phyloP scores from a whole-genome alignment of 2,888 invertebrate genomes.

The Caradrina kadenii region DNA sequence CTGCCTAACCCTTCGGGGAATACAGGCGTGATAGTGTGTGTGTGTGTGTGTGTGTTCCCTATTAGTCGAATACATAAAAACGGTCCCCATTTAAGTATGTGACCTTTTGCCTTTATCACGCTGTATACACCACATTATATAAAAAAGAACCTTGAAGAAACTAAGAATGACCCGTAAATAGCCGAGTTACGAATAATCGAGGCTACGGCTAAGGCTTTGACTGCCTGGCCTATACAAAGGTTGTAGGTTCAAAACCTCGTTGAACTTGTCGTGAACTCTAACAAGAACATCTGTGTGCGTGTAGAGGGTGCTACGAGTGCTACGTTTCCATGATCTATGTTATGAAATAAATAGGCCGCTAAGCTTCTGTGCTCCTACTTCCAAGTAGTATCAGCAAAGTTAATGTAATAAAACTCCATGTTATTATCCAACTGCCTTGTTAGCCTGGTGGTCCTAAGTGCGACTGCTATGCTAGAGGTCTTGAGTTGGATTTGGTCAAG shows the following conservation, averaged over 20 bases:
- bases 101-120: conserved; percentile 18
- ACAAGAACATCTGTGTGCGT: conserved; percentile 23
- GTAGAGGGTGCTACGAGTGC: conserved; percentile 35
- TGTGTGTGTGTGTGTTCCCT: not conserved
- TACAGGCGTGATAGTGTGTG: too few species aligned
- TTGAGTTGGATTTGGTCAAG: too few species aligned
- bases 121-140: conserved; percentile 21
- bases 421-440: too few species aligned
- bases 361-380: too few species aligned
- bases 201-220: conserved; percentile 47
- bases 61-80: conserved; percentile 3
- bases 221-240: conserved; percentile 42
- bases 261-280: conserved; percentile 40
- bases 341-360: too few species aligned
- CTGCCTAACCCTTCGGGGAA: too few species aligned
- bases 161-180: conserved; percentile 35
- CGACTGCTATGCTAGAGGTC: too few species aligned
- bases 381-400: not conserved
- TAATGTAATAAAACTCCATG: not conserved
- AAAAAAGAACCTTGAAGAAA: conserved; percentile 37
- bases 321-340: conserved; percentile 2
- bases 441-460: too few species aligned
- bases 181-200: conserved; percentile 24
- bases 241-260: conserved; percentile 50
- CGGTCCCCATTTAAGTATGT: conserved; percentile 1